A percentile compares a stretch with the other conserved stretches of the same genome.
Conservation (phyloP, 2,888 invertebrate species). For the Hipparchia semele region DNA sequence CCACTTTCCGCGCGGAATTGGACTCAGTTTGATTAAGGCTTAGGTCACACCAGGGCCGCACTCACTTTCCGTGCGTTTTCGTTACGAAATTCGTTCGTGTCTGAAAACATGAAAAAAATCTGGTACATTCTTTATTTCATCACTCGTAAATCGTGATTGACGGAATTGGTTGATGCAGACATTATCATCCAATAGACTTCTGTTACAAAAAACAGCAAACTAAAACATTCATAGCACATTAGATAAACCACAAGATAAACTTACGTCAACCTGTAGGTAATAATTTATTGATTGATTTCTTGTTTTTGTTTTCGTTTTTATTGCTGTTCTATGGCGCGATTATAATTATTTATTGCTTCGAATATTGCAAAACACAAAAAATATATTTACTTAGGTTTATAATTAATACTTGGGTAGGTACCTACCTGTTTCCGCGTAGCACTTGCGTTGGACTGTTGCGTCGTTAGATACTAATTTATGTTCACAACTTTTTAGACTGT, state of each 20-base stretch:
- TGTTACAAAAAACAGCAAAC: background rate
- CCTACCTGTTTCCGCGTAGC: background rate
- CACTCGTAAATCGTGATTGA: background rate
- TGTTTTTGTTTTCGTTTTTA: constrained; percentile 2
- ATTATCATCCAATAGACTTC: too few relatives aligned
- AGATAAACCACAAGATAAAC: background rate
- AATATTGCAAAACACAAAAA: constrained; percentile 2
- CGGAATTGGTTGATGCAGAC: too few relatives aligned
- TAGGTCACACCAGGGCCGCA: too few relatives aligned
- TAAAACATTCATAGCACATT: background rate
- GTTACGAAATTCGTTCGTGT: too few relatives aligned
- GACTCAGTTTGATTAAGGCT: too few relatives aligned
- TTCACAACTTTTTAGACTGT: too few relatives aligned
- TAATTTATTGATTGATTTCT: constrained; percentile 1
- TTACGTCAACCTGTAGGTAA: background rate
- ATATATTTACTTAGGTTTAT: background rate
- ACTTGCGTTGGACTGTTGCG: too few relatives aligned
- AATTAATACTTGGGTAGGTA: background rate
- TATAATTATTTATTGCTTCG: background rate
- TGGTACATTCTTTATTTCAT: background rate
- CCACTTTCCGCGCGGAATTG: too few relatives aligned
- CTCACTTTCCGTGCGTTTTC: too few relatives aligned
- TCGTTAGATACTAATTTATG: too few relatives aligned
- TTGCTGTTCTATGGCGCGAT: background rate
- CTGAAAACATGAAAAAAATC: too few relatives aligned